These are phyloP conservation scores for Enteromius afrohamiltoni DNA, from an alignment of 2,797 vertebrate species.

Conservation along the genomic window DNA sequence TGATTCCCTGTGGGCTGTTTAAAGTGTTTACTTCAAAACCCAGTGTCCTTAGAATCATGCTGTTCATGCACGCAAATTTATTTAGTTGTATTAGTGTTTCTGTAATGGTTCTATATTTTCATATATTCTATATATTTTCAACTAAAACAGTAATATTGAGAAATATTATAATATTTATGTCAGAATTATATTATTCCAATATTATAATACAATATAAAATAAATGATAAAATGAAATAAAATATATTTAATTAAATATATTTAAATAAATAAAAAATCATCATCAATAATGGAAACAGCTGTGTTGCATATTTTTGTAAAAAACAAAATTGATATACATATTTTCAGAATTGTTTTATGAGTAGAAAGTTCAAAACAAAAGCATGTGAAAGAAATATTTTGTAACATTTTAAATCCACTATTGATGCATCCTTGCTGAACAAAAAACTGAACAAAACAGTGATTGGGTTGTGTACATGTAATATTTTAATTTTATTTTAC, in stretches of 20 bases:
- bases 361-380: not conserved
- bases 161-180: not conserved
- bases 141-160: not conserved
- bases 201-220: not conserved
- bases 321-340: not conserved
- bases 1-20: constrained; percentile 20
- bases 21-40: constrained; percentile 10
- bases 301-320: not conserved
- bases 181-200: not conserved
- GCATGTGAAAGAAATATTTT: not conserved
- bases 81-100: not conserved
- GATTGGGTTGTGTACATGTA: not conserved
- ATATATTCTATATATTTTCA: not conserved
- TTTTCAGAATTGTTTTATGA: not conserved
- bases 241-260: no score
- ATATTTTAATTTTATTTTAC: not conserved
- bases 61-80: not conserved
- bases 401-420: not conserved
- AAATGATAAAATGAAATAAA: no score
- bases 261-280: no score
- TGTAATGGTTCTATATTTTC: not conserved
- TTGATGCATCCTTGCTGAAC: not conserved
- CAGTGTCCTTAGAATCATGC: not conserved
- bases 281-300: not conserved
- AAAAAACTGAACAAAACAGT: no score